Percentiles rank a stretch among this genome's conserved stretches.
Evolutionary conservation across 2,888 invertebrate species (phyloP).

Genomic region (Synergus umbraculus): DNA sequence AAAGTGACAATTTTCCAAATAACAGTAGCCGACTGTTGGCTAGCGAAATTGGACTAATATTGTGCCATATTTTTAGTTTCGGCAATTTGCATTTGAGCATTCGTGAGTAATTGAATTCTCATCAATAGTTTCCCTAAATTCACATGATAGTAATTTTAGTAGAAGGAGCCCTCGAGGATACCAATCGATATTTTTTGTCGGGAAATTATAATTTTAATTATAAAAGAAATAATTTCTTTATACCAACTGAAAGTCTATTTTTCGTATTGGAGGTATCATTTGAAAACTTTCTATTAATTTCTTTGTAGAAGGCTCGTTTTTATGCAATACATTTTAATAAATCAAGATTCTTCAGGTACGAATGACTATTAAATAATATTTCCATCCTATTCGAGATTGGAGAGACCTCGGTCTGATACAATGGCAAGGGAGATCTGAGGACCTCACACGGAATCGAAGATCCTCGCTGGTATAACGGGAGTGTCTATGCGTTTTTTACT

Average conservation of each 20-base stretch:
- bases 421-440: constrained; percentile 19
- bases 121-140: too few species aligned
- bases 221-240: too few species aligned
- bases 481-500: constrained; percentile 29
- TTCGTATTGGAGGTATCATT: not conserved
- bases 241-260: not conserved
- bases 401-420: constrained; percentile 22
- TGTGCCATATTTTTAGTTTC: too few species aligned
- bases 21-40: too few species aligned
- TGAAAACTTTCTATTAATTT: not conserved
- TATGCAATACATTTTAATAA: constrained; percentile 11
- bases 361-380: constrained; percentile 35
- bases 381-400: constrained; percentile 4
- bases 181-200: too few species aligned
- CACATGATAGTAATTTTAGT: too few species aligned
- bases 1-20: too few species aligned
- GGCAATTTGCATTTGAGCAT: too few species aligned
- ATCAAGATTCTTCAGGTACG: constrained; percentile 1
- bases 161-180: too few species aligned
- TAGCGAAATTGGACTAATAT: too few species aligned
- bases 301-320: not conserved
- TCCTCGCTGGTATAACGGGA: constrained; percentile 31
- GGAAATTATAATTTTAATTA: too few species aligned
- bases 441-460: constrained; percentile 39
- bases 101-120: too few species aligned